These are phyloP conservation scores for Crocallis elinguaria DNA, from an alignment of 2,888 invertebrate species.

Conservation along the genomic window DNA sequence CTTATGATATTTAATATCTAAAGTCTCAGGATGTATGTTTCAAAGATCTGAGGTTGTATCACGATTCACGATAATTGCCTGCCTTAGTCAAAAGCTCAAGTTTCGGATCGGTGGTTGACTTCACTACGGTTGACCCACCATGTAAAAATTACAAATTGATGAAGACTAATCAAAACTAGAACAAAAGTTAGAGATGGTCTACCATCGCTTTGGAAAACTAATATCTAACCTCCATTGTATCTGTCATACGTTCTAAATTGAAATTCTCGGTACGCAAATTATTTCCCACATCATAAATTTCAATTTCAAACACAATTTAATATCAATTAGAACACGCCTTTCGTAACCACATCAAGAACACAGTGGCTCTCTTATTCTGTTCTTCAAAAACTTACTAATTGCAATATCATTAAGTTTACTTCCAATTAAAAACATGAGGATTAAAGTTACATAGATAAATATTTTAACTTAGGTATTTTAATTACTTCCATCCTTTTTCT, in stretches of 20 bases:
- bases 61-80: no score
- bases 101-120: no score
- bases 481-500: no score
- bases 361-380: no score
- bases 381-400: no score
- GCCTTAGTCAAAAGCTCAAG: no score
- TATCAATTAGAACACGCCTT: conserved; percentile 18
- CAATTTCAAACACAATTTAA: conserved; percentile 18
- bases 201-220: conserved; percentile 2
- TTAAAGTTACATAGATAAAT: no score
- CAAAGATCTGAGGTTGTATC: no score
- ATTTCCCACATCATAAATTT: conserved; percentile 15
- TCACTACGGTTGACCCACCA: no score
- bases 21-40: background rate
- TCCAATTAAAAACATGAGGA: no score
- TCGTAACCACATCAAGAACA: conserved; percentile 37
- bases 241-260: conserved; percentile 9
- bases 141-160: background rate
- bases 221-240: conserved; percentile 4
- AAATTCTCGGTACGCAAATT: conserved; percentile 15
- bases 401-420: no score
- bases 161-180: background rate
- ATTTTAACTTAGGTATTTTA: no score
- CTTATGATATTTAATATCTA: background rate
- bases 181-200: conserved; percentile 3